These are phyloP conservation scores for Trichopoda pennipes DNA, from an alignment of 2,888 invertebrate species.

Conservation along the genomic window DNA sequence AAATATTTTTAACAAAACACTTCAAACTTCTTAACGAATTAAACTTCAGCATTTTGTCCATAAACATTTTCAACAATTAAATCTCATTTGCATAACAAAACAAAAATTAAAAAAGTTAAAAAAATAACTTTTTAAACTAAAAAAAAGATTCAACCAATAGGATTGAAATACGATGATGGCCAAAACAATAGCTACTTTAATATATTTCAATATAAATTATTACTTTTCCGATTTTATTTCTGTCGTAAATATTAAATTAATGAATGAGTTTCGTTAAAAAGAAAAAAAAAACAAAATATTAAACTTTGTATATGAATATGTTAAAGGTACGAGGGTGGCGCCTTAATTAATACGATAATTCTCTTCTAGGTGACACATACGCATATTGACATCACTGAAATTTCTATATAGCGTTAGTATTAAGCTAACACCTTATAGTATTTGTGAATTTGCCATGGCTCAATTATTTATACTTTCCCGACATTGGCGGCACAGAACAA, in stretches of 20 bases:
- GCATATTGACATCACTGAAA: too few species aligned
- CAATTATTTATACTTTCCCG: too few species aligned
- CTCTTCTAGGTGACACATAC: too few species aligned
- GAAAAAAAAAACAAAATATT: too few species aligned
- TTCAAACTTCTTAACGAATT: constrained; percentile 51
- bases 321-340: too few species aligned
- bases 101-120: constrained; percentile 14
- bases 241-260: constrained; percentile 33
- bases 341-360: too few species aligned
- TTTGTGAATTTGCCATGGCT: too few species aligned
- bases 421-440: too few species aligned
- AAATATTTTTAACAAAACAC: constrained; percentile 26
- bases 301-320: too few species aligned
- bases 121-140: background rate
- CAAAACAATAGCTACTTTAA: constrained; percentile 22
- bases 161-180: constrained; percentile 38
- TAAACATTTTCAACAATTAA: constrained; percentile 48
- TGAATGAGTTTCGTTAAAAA: too few species aligned
- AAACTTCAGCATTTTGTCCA: constrained; percentile 50
- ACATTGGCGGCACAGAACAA: too few species aligned
- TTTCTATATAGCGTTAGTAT: too few species aligned
- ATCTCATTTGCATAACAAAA: constrained; percentile 53
- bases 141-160: constrained; percentile 14
- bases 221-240: constrained; percentile 2
- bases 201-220: constrained; percentile 24